These are phyloP conservation scores for Incurvaria masculella DNA, from an alignment of 2,888 invertebrate genomes.

Conservation along the genomic window DNA sequence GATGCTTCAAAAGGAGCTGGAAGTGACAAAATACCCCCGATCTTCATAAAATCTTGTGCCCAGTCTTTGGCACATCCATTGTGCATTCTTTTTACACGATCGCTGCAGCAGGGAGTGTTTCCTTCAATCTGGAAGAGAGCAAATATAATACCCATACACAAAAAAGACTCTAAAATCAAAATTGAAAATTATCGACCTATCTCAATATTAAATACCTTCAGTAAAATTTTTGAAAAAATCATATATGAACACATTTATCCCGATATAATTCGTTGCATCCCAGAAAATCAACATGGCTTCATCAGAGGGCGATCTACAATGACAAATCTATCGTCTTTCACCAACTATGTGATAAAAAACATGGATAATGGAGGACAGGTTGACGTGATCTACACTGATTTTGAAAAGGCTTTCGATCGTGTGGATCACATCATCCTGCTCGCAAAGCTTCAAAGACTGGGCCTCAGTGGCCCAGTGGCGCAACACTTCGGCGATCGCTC, in stretches of 20 bases:
- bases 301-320: neutral
- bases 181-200: conserved; percentile 1
- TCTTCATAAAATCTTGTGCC: neutral
- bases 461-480: too few relatives aligned
- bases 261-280: neutral
- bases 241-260: neutral
- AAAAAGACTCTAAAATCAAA: neutral
- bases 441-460: neutral
- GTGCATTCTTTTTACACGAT: neutral
- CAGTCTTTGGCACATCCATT: neutral
- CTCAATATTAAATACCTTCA: neutral
- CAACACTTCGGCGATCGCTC: too few relatives aligned
- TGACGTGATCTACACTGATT: neutral
- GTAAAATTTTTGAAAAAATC: conserved; percentile 2
- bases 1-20: neutral
- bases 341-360: neutral
- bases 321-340: neutral
- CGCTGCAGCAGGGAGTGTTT: neutral
- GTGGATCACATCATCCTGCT: conserved; percentile 3
- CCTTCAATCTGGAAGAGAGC: neutral
- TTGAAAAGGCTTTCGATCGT: neutral
- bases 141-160: neutral
- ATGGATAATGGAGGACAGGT: neutral
- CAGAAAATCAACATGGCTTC: neutral
- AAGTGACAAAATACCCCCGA: neutral